Evolutionary conservation across 2,888 invertebrate genomes (phyloP), one percentile per base, ranked within the genome.

Genomic region (Drosophila rellima): DNA sequence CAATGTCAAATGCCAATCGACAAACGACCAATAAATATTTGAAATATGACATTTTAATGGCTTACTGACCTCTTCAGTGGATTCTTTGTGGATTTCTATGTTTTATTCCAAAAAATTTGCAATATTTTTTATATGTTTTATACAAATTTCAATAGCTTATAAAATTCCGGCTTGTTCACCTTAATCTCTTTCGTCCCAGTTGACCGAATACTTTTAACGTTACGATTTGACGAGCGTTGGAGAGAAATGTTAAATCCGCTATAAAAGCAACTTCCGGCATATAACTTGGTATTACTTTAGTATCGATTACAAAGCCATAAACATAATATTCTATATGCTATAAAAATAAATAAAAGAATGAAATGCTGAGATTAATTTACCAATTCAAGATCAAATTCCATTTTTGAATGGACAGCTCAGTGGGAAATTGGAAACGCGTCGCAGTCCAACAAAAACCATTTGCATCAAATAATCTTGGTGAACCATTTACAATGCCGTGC

Each of bases 11-110:
- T 42, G 50, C 7, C 60, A 40, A n/a, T 26, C 44, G 26, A 66
- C 64, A 52, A 64, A 45, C 11, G 47, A 47, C 4, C 23, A 33
- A 67, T 67, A 56, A 76, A 66, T 63, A 63, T 48, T 72, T 62
- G 54, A 17, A 3, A 17, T 17, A 17, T 18, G 8, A 10, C 3
- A 39, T 39, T 17, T 39, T 39, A 10, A 11, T 39, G 10, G 10
- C 39, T 17, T 1, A 39, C 0, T 17, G 17, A 3, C 10, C 10
- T 3, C 17, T 37, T 37, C 33, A 15, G 15, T 8, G 15, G 15
- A 7, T 15, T 7, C 7, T 37, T 15, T 1, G 7, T 37, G 6
- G 15, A 26, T 7, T 26, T 2, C 26, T 7, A 7, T 26, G 26
- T 26, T 26, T 7, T 7, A 7, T 26, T 26, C 26, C 26, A 26